Evolutionary conservation across 2,797 vertebrate species (phyloP), one percentile per base, ranked within the genome.

Genomic region (Halcyon badia): DNA sequence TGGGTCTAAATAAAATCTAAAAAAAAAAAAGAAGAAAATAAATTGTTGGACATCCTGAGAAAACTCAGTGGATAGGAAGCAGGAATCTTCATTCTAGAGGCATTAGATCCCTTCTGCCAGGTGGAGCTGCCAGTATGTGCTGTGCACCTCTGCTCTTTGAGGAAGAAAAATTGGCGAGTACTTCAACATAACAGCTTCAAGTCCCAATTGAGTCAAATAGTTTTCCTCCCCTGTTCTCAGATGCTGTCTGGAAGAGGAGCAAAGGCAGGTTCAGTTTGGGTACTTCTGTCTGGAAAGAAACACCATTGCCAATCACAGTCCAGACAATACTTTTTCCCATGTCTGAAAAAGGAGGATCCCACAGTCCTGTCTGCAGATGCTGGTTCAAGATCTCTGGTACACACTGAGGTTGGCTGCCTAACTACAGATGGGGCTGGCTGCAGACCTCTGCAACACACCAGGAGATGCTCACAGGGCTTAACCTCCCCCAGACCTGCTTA

Each of bases 401-500:
- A 5, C 2, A 8, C 37, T 52, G 9, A 9, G 44, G 17, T 5
- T 46, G 42, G 58, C 31, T 66, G 39, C 76, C 46, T 17, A 56
- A 71, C 35, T 30, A 14, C n/a, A 75, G 42, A 18, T 16, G 42
- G 42, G 42, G 42, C 42, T 42, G 42, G 42, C 42, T 42, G 42
- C 42, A 76, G 30, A 70, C 25, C 35, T 41, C 37, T 66, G 37
- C 83, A 64, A 52, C 24, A 58, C 24, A 62, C 3, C 14, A 73
- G 21, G 41, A 83, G 48, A 89, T 10, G 33, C 68, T 77, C 3
- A 0, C 4, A 30, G 41, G 52, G 15, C 44, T 80, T 69, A 69
- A 24, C 37, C 13, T 56, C 22, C 49, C 30, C n/a, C 4, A 6
- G 14, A 65, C 25, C 49, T 1, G 0, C 16, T 35, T 19, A 3